Conservation (phyloP, 1,140 invertebrate genomes). For the Pantala flavescens region DNA sequence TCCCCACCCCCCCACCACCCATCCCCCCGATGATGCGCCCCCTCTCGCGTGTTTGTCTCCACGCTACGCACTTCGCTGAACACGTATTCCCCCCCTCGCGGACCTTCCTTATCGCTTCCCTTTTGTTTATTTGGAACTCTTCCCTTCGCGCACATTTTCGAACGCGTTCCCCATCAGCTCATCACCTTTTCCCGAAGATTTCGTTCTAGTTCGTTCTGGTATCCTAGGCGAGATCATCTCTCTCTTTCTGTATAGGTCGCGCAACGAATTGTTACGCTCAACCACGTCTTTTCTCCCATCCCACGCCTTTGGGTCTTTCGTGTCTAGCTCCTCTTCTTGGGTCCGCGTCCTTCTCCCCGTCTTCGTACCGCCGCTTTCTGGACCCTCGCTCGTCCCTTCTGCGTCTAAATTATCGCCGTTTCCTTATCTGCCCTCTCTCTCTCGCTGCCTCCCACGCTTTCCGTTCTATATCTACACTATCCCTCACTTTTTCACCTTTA, state of each 20-base stretch:
- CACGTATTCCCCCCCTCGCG: not conserved
- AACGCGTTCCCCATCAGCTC: too few species aligned
- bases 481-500: not conserved
- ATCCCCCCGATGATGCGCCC: not conserved
- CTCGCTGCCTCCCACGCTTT: not conserved
- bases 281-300: too few species aligned
- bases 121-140: not conserved
- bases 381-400: not conserved
- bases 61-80: not conserved
- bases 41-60: not conserved
- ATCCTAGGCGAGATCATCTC: too few species aligned
- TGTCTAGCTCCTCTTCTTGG: too few species aligned
- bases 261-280: too few species aligned
- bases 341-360: too few species aligned
- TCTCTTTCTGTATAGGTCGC: too few species aligned
- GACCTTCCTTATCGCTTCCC: not conserved
- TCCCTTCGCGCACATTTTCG: too few species aligned
- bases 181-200: too few species aligned
- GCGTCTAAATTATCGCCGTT: not conserved
- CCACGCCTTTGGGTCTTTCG: too few species aligned
- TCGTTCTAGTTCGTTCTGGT: too few species aligned
- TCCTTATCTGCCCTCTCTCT: not conserved
- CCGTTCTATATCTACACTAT: not conserved
- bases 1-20: not conserved
- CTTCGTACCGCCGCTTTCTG: too few species aligned